These are phyloP conservation scores for Pandemis heparana DNA, from an alignment of 2,888 invertebrate genomes.

Conservation along the genomic window DNA sequence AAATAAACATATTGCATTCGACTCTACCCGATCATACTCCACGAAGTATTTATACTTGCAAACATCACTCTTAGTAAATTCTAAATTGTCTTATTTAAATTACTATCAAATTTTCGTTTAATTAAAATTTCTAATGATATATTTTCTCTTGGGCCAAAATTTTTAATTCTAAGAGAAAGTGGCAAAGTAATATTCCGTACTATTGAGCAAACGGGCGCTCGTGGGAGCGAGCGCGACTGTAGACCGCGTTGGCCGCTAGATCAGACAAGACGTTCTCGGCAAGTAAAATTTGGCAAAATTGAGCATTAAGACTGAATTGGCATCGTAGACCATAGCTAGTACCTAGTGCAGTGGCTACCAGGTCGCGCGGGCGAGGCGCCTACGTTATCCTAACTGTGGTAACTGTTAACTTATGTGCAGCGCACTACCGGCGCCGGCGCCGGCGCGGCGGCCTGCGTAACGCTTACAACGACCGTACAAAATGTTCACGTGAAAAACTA, in stretches of 20 bases:
- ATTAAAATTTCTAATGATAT: constrained; percentile 71
- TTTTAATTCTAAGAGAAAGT: constrained; percentile 59
- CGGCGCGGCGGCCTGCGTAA: constrained; percentile 6
- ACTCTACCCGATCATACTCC: constrained; percentile 69
- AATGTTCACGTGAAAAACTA: constrained; percentile 60
- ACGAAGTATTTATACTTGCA: constrained; percentile 75
- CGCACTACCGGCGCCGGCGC: background rate
- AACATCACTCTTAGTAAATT: constrained; percentile 64
- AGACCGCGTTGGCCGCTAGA: constrained; percentile 63
- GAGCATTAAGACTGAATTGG: constrained; percentile 84
- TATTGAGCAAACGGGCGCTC: constrained; percentile 74
- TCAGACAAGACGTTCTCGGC: constrained; percentile 79
- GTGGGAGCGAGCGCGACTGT: constrained; percentile 57
- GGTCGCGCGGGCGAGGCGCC: constrained; percentile 75
- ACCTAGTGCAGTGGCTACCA: constrained; percentile 66
- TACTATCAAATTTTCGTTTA: constrained; percentile 70
- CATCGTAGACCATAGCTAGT: constrained; percentile 73
- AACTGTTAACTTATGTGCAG: constrained; percentile 75
- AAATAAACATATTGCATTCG: constrained; percentile 85
- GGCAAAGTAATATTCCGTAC: constrained; percentile 66
- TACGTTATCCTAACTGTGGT: constrained; percentile 78
- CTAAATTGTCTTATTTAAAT: constrained; percentile 71
- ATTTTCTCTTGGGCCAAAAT: constrained; percentile 72
- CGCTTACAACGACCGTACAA: constrained; percentile 51
- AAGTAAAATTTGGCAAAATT: constrained; percentile 86